These are phyloP conservation scores for Nasua narica DNA, from an alignment of 2,797 vertebrate species.

Conservation along the genomic window DNA sequence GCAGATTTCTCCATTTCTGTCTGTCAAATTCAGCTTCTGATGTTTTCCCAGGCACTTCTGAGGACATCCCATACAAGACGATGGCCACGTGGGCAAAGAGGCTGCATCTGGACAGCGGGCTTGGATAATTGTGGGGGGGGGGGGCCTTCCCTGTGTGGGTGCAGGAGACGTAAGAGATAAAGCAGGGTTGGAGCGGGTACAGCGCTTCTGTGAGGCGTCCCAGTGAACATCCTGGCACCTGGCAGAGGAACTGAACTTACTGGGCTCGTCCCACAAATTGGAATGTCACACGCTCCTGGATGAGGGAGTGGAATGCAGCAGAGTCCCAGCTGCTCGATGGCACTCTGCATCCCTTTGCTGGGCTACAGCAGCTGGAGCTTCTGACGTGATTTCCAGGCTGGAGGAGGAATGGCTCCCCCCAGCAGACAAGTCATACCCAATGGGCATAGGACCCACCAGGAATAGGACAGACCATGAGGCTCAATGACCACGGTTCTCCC, in stretches of 20 bases:
- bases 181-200: accelerated
- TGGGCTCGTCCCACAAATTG: accelerated
- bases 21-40: background rate
- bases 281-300: background rate
- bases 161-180: background rate
- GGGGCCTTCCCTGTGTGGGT: background rate
- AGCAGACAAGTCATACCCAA: background rate
- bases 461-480: background rate
- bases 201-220: background rate
- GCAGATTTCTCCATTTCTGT: background rate
- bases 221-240: accelerated
- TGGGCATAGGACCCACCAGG: background rate
- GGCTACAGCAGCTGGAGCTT: background rate
- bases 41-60: background rate
- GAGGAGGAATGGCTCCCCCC: background rate
- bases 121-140: no score
- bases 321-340: accelerated
- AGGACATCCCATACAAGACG: accelerated
- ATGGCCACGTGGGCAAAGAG: background rate
- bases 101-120: no score
- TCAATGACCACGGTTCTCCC: background rate
- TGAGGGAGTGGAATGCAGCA: background rate
- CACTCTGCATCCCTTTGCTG: accelerated
- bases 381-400: background rate
- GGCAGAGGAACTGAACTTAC: background rate